Percentiles rank a stretch among this genome's conserved stretches.
phyloP scores from a whole-genome alignment of 2,888 invertebrate genomes.

The Synergus umbraculus region DNA sequence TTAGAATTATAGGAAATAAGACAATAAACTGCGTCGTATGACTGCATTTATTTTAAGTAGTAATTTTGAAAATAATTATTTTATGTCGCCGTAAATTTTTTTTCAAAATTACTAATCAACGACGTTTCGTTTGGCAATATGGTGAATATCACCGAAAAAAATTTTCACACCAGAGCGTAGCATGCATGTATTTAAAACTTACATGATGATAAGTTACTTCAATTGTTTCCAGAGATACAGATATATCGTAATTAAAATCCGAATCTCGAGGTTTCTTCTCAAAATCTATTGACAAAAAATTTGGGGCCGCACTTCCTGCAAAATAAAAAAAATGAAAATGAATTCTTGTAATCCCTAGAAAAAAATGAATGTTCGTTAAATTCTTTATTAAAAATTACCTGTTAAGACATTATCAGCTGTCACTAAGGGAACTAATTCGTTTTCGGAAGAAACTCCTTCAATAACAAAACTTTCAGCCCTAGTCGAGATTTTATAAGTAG shows the following conservation, averaged over 20 bases:
- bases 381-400: constrained; percentile 64
- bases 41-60: too few relatives aligned
- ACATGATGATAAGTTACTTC: constrained; percentile 90
- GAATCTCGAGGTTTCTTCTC: constrained; percentile 84
- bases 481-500: constrained; percentile 84
- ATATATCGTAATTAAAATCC: constrained; percentile 84
- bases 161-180: too few relatives aligned
- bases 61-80: too few relatives aligned
- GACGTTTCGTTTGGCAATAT: too few relatives aligned
- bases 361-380: neutral
- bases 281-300: constrained; percentile 86
- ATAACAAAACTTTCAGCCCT: constrained; percentile 87
- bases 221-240: constrained; percentile 84
- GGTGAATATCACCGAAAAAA: too few relatives aligned
- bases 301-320: constrained; percentile 82
- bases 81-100: too few relatives aligned
- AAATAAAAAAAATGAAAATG: constrained; percentile 52
- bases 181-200: constrained; percentile 54
- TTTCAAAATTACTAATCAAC: too few relatives aligned
- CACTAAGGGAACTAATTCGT: constrained; percentile 85
- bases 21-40: too few relatives aligned
- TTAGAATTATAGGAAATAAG: too few relatives aligned
- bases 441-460: constrained; percentile 86
- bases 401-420: constrained; percentile 81
- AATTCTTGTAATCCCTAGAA: neutral